phyloP scores from a whole-genome alignment of 2,888 invertebrate genomes.

The Mycalesis mineus region DNA sequence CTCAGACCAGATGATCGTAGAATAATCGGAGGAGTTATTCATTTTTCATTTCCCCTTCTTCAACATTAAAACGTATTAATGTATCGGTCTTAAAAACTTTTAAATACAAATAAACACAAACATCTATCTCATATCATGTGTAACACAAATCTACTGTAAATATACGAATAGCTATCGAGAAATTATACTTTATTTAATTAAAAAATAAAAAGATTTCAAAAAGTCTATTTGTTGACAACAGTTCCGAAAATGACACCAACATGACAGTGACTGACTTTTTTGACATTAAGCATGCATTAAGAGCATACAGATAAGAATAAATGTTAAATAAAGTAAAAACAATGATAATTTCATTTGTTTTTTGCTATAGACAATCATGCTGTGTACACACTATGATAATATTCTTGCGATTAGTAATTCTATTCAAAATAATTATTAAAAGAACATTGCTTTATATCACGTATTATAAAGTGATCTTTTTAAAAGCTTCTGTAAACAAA shows the following conservation, averaged over 20 bases:
- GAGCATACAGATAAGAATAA: too few species aligned
- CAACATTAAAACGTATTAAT: conserved; percentile 1
- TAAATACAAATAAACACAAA: conserved; percentile 1
- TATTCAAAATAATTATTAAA: too few species aligned
- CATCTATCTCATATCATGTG: neutral
- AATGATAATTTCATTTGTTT: too few species aligned
- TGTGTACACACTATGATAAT: neutral
- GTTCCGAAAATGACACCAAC: neutral
- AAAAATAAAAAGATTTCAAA: conserved; percentile 16
- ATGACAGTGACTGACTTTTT: neutral
- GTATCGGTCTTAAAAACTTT: conserved; percentile 2
- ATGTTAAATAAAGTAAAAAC: too few species aligned
- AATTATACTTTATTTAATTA: conserved; percentile 16
- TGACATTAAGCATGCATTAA: too few species aligned
- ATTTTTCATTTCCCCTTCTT: conserved; percentile 55
- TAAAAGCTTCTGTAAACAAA: too few species aligned
- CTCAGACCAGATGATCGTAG: conserved; percentile 58
- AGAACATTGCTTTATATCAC: too few species aligned
- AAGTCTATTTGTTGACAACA: conserved; percentile 18
- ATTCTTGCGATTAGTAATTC: too few species aligned
- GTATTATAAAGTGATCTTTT: too few species aligned
- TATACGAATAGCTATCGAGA: neutral
- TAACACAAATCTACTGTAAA: neutral
- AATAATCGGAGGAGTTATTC: conserved; percentile 67
- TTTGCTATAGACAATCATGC: neutral